Conservation (phyloP, 1,140 invertebrate genomes). For the Laodelphax striatellus region DNA sequence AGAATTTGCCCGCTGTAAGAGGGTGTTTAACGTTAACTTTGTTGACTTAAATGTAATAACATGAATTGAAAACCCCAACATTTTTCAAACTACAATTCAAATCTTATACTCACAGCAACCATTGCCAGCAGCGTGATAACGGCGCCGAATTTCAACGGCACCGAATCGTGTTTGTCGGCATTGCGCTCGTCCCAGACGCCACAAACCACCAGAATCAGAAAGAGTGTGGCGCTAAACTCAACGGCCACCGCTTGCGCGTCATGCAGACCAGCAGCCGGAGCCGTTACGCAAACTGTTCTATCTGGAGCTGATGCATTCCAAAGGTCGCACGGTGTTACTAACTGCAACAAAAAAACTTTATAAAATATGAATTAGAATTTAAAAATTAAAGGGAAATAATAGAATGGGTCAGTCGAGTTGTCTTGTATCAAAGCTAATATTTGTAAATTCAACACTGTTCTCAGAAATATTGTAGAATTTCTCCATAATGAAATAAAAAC, state of each 20-base stretch:
- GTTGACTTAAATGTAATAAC: too few relatives aligned
- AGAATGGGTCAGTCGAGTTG: too few relatives aligned
- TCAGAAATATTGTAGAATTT: too few relatives aligned
- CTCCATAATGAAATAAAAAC: too few relatives aligned
- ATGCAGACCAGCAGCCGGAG: constrained; percentile 33
- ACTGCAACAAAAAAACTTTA: too few relatives aligned
- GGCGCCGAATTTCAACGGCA: constrained; percentile 47
- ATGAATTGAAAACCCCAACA: too few relatives aligned
- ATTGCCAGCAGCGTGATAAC: constrained; percentile 46
- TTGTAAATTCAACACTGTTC: too few relatives aligned
- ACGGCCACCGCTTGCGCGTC: constrained; percentile 36
- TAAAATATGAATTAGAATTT: not conserved
- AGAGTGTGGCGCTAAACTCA: constrained; percentile 44
- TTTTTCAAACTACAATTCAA: too few relatives aligned
- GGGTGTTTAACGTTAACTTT: too few relatives aligned
- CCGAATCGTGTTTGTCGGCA: constrained; percentile 38
- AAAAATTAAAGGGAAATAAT: too few relatives aligned
- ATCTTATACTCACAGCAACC: constrained; percentile 29
- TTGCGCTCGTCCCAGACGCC: constrained; percentile 51
- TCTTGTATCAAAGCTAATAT: too few relatives aligned
- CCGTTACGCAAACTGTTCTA: constrained; percentile 43
- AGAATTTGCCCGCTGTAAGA: too few relatives aligned
- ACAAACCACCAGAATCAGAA: constrained; percentile 49
- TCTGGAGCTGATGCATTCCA: not conserved
- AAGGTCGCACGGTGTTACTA: constrained; percentile 8